A percentile compares a stretch with the other conserved stretches of the same genome.
These are phyloP conservation scores for Cheirogaleus major DNA, from an alignment of 2,797 vertebrate genomes.

Conservation along the genomic window DNA sequence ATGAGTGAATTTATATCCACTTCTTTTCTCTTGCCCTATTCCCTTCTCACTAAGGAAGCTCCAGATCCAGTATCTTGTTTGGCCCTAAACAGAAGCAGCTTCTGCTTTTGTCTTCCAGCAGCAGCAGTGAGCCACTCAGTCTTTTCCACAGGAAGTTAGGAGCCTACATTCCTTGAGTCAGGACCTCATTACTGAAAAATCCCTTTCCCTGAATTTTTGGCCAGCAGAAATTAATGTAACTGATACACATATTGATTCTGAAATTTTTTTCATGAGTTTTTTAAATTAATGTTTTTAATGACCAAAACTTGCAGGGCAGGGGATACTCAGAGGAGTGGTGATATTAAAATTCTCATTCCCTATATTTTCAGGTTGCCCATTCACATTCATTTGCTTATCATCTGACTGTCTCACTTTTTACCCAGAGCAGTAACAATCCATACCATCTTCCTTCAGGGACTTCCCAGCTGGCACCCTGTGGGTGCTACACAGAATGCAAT, in stretches of 20 bases:
- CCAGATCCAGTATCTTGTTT: slow-evolving; percentile 49
- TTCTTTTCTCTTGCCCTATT: slow-evolving; percentile 39
- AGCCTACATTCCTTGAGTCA: slow-evolving; percentile 61
- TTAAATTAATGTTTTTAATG: slow-evolving; percentile 38
- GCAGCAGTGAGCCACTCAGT: not conserved
- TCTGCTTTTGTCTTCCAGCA: slow-evolving; percentile 44
- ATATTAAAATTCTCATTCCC: slow-evolving; percentile 12
- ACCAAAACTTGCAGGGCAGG: slow-evolving; percentile 56
- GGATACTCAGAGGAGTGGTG: slow-evolving; percentile 23
- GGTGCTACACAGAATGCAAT: slow-evolving; percentile 58
- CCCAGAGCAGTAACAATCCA: slow-evolving; percentile 51
- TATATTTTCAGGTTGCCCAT: slow-evolving; percentile 32
- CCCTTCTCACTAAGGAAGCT: slow-evolving; percentile 33
- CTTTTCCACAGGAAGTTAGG: slow-evolving; percentile 37
- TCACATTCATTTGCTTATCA: slow-evolving; percentile 38
- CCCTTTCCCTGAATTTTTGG: slow-evolving; percentile 34
- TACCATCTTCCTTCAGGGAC: slow-evolving; percentile 65
- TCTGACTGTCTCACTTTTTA: slow-evolving; percentile 53
- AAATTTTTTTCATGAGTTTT: slow-evolving; percentile 46
- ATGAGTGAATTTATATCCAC: slow-evolving; percentile 32
- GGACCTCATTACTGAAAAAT: slow-evolving; percentile 54
- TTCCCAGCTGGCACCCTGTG: slow-evolving; percentile 35
- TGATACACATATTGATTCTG: slow-evolving; percentile 53
- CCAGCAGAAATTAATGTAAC: slow-evolving; percentile 63
- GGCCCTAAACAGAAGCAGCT: slow-evolving; percentile 10